These are phyloP conservation scores for Drosophila nigricruria DNA, from an alignment of 2,888 invertebrate species.

Conservation along the genomic window DNA sequence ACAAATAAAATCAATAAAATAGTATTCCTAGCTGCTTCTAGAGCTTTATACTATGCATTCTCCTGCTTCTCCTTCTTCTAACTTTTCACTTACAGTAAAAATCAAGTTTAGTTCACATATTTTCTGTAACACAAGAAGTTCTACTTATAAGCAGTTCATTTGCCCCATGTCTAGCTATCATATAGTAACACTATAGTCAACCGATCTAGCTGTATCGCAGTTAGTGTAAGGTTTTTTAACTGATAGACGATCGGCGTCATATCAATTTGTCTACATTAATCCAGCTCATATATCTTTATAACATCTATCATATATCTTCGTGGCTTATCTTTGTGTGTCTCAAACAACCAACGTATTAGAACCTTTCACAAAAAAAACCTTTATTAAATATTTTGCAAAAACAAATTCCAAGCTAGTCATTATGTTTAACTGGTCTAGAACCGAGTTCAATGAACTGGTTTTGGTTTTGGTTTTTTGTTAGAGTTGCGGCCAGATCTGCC, in stretches of 20 bases:
- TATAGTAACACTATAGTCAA: neutral
- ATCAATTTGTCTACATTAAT: conserved; percentile 1
- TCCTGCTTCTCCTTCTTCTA: no score
- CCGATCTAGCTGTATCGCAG: neutral
- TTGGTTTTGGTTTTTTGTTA: neutral
- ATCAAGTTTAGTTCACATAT: no score
- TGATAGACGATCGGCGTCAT: conserved; percentile 9
- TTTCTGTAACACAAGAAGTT: no score
- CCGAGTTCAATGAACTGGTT: conserved; percentile 53
- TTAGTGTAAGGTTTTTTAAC: neutral
- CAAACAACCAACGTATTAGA: neutral
- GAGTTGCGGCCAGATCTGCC: conserved; percentile 40
- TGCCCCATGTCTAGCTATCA: neutral
- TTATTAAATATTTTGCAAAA: conserved; percentile 27
- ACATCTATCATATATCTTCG: conserved; percentile 6
- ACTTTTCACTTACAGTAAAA: no score
- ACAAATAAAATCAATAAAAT: neutral
- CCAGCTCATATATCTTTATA: neutral
- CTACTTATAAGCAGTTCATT: no score
- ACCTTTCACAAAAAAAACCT: neutral
- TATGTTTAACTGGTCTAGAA: conserved; percentile 34
- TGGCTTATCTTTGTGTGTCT: neutral
- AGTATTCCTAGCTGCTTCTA: no score
- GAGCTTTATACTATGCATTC: no score
- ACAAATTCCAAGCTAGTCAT: conserved; percentile 14